Evolutionary conservation across 2,888 invertebrate genomes (phyloP).

Genomic region (Phaonia tiefii): DNA sequence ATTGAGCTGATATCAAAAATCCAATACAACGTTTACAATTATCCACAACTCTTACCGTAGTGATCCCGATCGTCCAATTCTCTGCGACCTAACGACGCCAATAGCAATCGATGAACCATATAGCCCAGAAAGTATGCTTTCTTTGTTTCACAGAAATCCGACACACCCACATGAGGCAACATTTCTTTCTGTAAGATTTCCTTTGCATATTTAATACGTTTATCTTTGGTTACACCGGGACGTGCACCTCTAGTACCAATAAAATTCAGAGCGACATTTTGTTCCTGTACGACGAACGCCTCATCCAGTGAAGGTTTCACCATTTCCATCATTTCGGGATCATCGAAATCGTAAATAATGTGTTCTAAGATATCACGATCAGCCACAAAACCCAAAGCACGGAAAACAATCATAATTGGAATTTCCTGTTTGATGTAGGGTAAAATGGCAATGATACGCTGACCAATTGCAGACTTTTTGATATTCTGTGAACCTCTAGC

Average conservation of each 20-base stretch:
- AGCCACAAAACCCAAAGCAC: constrained; percentile 99
- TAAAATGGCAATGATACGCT: constrained; percentile 97
- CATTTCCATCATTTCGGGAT: constrained; percentile 99
- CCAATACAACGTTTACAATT: neutral
- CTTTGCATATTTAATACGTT: constrained; percentile 98
- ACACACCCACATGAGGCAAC: constrained; percentile 99
- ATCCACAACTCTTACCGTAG: constrained; percentile 86
- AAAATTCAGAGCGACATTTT: constrained; percentile 98
- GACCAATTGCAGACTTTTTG: constrained; percentile 99
- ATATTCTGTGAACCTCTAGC: constrained; percentile 98
- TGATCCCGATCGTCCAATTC: constrained; percentile 99
- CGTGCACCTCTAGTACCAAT: constrained; percentile 98
- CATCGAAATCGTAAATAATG: constrained; percentile 99
- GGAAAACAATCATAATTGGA: constrained; percentile 99
- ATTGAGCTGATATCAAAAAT: neutral
- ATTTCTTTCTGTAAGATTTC: constrained; percentile 99
- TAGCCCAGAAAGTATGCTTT: constrained; percentile 99
- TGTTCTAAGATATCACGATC: constrained; percentile 99
- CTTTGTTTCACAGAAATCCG: constrained; percentile 99
- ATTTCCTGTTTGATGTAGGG: constrained; percentile 99
- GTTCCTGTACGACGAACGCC: constrained; percentile 99
- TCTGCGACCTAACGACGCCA: constrained; percentile 96
- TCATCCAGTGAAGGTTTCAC: constrained; percentile 99
- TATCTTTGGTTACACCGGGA: constrained; percentile 99
- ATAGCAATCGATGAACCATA: constrained; percentile 97